These are phyloP conservation scores for Trachelus troglodyta DNA, from an alignment of 2,888 invertebrate species.

Conservation along the genomic window DNA sequence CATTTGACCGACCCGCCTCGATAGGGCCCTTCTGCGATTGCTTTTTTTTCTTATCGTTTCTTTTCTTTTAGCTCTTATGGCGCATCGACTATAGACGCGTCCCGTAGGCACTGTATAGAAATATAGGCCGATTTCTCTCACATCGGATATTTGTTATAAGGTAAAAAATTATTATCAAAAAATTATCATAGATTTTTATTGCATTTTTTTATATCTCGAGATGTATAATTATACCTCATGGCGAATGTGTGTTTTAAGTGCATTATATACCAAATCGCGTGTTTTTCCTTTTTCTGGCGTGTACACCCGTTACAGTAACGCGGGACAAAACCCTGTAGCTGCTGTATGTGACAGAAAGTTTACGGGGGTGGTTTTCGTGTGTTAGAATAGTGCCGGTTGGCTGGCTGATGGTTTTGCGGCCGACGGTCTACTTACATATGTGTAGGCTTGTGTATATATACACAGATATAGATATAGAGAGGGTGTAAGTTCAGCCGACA, in stretches of 20 bases:
- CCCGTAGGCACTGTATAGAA: too few species aligned
- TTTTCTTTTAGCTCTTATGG: too few species aligned
- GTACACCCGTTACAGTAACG: neutral
- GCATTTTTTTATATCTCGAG: too few species aligned
- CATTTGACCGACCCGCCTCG: conserved; percentile 52
- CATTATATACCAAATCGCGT: neutral
- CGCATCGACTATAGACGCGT: too few species aligned
- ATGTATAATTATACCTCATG: too few species aligned
- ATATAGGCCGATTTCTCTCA: too few species aligned
- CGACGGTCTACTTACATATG: conserved; percentile 26
- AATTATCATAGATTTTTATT: too few species aligned
- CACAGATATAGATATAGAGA: too few species aligned
- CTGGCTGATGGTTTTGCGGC: conserved; percentile 44
- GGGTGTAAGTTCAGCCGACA: too few species aligned
- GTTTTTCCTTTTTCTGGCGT: neutral
- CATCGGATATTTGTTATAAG: too few species aligned
- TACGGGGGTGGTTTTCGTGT: conserved; percentile 41
- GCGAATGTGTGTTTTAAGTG: too few species aligned
- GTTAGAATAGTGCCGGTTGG: conserved; percentile 42
- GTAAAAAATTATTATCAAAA: too few species aligned
- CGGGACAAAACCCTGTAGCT: neutral
- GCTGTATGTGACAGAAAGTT: conserved; percentile 42
- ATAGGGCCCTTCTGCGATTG: conserved; percentile 27
- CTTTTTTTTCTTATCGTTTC: conserved; percentile 35
- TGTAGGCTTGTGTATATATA: neutral